Conservation (phyloP, 2,888 invertebrate genomes). For the Tachina lurida region DNA sequence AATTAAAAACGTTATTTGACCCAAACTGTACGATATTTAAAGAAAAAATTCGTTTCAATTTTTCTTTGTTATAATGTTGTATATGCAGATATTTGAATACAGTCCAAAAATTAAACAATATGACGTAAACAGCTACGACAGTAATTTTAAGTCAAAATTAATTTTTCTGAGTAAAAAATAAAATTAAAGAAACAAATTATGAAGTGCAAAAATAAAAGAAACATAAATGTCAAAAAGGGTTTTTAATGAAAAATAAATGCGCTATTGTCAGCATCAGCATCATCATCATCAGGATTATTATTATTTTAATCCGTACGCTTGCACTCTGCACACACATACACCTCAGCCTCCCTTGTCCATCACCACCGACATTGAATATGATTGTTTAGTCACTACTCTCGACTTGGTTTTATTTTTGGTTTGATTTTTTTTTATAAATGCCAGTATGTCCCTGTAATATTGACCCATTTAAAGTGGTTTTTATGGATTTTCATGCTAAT, state of each 20-base stretch:
- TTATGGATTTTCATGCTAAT: constrained; percentile 39
- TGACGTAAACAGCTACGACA: background rate
- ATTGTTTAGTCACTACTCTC: constrained; percentile 14
- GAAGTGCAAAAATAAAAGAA: constrained; percentile 13
- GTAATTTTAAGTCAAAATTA: constrained; percentile 16
- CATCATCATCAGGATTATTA: background rate
- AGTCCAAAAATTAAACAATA: background rate
- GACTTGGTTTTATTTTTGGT: constrained; percentile 9
- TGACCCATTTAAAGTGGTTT: constrained; percentile 58
- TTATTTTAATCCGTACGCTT: background rate
- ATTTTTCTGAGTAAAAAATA: constrained; percentile 7
- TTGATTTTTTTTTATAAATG: constrained; percentile 11
- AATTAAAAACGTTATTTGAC: background rate
- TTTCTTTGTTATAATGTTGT: background rate
- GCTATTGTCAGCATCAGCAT: constrained; percentile 15
- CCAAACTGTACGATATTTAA: background rate
- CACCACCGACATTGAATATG: constrained; percentile 10
- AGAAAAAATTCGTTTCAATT: no score
- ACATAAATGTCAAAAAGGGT: constrained; percentile 25
- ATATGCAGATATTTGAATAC: background rate
- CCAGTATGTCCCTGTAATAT: constrained; percentile 25
- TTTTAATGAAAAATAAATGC: constrained; percentile 48
- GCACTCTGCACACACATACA: background rate
- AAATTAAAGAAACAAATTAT: constrained; percentile 1
- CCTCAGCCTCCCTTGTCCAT: background rate